A percentile compares a stretch with the other conserved stretches of the same genome.
Conservation (phyloP, 2,113 vertebrate species). For the Elachura formosa region DNA sequence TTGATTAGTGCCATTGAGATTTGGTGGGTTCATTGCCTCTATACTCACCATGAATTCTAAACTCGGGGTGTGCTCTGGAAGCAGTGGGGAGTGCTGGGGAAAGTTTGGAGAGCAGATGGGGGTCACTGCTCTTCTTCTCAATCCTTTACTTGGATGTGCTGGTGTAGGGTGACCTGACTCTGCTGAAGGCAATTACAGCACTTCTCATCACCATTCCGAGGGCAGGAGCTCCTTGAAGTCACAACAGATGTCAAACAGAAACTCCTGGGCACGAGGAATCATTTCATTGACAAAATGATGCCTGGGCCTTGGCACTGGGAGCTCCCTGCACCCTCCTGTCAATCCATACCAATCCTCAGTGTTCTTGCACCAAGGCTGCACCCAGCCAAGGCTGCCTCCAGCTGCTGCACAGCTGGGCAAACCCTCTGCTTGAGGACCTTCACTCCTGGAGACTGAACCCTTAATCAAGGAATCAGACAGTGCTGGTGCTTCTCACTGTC, state of each 20-base stretch:
- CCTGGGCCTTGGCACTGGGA: not conserved
- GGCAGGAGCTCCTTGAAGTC: not conserved
- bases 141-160: accelerated
- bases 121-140: not conserved
- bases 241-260: not conserved
- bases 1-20: not conserved
- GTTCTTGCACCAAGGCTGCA: not conserved
- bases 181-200: not conserved
- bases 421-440: not conserved
- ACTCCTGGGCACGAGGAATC: not conserved
- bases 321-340: not conserved
- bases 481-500: not conserved
- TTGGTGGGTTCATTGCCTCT: not conserved
- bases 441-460: accelerated
- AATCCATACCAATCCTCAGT: accelerated
- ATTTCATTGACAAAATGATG: not conserved
- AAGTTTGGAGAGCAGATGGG: not conserved
- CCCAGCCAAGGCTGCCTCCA: not conserved
- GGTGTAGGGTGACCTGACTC: not conserved
- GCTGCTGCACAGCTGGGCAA: not conserved
- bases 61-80: not conserved
- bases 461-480: accelerated
- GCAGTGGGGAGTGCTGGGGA: not conserved
- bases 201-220: accelerated
- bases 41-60: not conserved